Conservation (phyloP, 2,113 vertebrate genomes). For the Nematolebias whitei region DNA sequence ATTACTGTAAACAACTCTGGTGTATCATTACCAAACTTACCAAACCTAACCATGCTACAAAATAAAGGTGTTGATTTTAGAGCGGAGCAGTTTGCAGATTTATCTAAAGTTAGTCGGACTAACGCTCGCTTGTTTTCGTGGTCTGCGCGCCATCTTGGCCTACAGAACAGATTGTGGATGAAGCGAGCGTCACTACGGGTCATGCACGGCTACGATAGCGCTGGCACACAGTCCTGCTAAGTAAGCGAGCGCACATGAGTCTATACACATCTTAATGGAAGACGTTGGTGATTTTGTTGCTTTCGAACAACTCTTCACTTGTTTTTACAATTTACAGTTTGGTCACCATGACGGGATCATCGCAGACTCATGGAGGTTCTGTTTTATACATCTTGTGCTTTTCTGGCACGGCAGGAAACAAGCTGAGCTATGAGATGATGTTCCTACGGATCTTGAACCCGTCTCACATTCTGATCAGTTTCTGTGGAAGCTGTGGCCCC, state of each 20-base stretch:
- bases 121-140: neutral
- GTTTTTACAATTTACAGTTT: slow-evolving; percentile 98
- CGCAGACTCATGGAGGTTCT: too few species aligned
- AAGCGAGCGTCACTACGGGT: slow-evolving; percentile 90
- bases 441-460: neutral
- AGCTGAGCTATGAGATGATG: neutral
- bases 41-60: slow-evolving; percentile 7
- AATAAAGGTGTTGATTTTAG: slow-evolving; percentile 21
- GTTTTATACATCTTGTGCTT: neutral
- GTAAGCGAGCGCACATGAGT: slow-evolving; percentile 95
- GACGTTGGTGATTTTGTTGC: slow-evolving; percentile 99
- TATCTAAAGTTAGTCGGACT: slow-evolving; percentile 9
- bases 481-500: slow-evolving; percentile 29
- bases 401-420: slow-evolving; percentile 8
- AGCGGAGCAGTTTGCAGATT: slow-evolving; percentile 21
- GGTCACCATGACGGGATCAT: slow-evolving; percentile 80
- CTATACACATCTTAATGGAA: slow-evolving; percentile 99
- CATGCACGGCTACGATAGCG: slow-evolving; percentile 94
- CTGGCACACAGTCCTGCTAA: slow-evolving; percentile 91
- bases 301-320: slow-evolving; percentile 99
- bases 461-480: neutral
- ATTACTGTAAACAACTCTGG: too few species aligned
- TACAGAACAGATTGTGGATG: slow-evolving; percentile 67
- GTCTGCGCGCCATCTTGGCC: slow-evolving; percentile 34
- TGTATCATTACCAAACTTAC: too few species aligned